Conservation (phyloP, 1,140 invertebrate genomes). For the Melanaphis sacchari region DNA sequence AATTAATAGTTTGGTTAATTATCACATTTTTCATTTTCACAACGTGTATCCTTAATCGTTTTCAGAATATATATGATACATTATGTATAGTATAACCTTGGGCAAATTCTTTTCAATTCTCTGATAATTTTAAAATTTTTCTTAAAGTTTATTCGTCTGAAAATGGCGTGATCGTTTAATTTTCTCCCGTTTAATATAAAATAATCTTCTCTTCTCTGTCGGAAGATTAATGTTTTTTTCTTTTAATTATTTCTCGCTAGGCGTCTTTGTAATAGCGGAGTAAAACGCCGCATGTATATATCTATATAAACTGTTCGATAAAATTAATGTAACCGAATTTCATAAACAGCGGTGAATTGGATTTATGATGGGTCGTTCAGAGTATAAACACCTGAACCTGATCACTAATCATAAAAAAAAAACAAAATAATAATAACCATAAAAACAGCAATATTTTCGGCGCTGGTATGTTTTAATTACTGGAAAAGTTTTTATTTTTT, state of each 20-base stretch:
- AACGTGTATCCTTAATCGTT: neutral
- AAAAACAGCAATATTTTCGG: neutral
- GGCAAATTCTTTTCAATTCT: neutral
- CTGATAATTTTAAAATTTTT: slow-evolving; percentile 1
- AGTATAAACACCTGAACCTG: slow-evolving; percentile 27
- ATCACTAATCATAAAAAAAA: slow-evolving; percentile 21
- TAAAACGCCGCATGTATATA: neutral
- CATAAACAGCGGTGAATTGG: neutral
- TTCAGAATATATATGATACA: neutral
- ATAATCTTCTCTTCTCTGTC: neutral
- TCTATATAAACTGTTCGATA: neutral
- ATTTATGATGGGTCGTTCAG: slow-evolving; percentile 33
- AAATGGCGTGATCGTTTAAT: slow-evolving; percentile 35
- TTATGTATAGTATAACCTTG: neutral
- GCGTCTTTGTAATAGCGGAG: neutral
- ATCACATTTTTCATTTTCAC: neutral
- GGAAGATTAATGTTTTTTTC: slow-evolving; percentile 50
- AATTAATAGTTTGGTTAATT: slow-evolving; percentile 12
- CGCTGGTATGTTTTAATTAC: neutral
- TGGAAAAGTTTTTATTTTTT: neutral
- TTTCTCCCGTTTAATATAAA: neutral
- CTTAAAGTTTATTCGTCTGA: neutral
- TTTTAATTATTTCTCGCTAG: slow-evolving; percentile 15
- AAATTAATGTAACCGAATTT: slow-evolving; percentile 50
- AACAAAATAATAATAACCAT: neutral